Conservation (phyloP, 1,140 invertebrate species). For the Drosophila sproati region DNA sequence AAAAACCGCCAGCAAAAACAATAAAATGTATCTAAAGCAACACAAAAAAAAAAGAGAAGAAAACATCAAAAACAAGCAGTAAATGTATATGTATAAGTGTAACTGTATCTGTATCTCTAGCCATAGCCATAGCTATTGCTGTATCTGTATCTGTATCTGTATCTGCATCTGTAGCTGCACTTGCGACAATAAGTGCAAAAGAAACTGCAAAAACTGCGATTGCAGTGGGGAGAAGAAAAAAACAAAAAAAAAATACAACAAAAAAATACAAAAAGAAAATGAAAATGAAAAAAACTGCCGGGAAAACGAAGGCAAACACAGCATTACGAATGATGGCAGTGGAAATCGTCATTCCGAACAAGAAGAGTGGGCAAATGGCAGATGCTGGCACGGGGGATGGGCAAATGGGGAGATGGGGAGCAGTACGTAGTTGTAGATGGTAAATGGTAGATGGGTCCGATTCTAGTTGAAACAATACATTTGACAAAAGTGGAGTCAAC, state of each 20-base stretch:
- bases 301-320: slow-evolving; percentile 33
- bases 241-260: slow-evolving; percentile 6
- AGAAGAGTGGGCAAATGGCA: not conserved
- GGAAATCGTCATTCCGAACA: slow-evolving; percentile 17
- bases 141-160: slow-evolving; percentile 11
- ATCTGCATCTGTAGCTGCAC: slow-evolving; percentile 45
- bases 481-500: slow-evolving; percentile 82
- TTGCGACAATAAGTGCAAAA: slow-evolving; percentile 47
- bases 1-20: slow-evolving; percentile 71
- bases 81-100: not conserved
- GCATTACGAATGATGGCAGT: slow-evolving; percentile 27
- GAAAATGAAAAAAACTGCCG: slow-evolving; percentile 13
- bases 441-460: slow-evolving; percentile 21
- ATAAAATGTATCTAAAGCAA: slow-evolving; percentile 67
- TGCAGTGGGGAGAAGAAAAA: slow-evolving; percentile 22
- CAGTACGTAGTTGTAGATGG: not conserved
- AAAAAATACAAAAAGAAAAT: not conserved
- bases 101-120: slow-evolving; percentile 7
- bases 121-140: not conserved
- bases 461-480: slow-evolving; percentile 74
- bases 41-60: slow-evolving; percentile 21
- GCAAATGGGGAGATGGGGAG: not conserved
- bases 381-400: not conserved
- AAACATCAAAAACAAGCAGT: not conserved
- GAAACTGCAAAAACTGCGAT: slow-evolving; percentile 24